A percentile compares a stretch with the other conserved stretches of the same genome.
phyloP scores from a whole-genome alignment of 2,888 invertebrate genomes.

The Mythimna loreyi region DNA sequence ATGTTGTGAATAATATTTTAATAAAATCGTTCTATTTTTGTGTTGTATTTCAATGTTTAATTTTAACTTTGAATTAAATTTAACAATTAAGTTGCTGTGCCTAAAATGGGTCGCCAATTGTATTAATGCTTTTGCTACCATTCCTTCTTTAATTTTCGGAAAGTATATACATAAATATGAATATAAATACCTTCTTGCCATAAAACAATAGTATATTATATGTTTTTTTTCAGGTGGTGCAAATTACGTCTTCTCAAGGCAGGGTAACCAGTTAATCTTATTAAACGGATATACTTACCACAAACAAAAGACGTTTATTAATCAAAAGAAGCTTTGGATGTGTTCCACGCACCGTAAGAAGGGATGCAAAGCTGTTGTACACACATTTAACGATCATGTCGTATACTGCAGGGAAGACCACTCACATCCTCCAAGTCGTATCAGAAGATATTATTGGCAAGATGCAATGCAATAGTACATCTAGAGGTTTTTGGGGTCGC shows the following conservation, averaged over 20 bases:
- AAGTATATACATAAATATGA: background rate
- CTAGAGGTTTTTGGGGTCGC: too few relatives aligned
- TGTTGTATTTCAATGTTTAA: background rate
- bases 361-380: conserved; percentile 49
- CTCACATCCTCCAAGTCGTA: conserved; percentile 30
- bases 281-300: conserved; percentile 18
- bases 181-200: background rate
- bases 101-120: background rate
- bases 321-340: conserved; percentile 27
- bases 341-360: conserved; percentile 39
- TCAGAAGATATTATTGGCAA: background rate
- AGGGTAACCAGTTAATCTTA: conserved; percentile 3
- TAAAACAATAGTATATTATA: background rate
- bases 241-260: background rate
- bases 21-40: too few relatives aligned
- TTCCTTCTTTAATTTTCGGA: background rate
- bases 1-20: too few relatives aligned
- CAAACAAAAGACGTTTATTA: background rate
- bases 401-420: conserved; percentile 33
- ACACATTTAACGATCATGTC: conserved; percentile 42
- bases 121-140: background rate
- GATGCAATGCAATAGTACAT: background rate
- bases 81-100: background rate
- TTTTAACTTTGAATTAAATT: background rate
- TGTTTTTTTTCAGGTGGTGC: background rate